Evolutionary conservation across 2,113 vertebrate genomes (phyloP), one percentile per base, ranked within the genome.

Genomic region (Trichechus manatus): DNA sequence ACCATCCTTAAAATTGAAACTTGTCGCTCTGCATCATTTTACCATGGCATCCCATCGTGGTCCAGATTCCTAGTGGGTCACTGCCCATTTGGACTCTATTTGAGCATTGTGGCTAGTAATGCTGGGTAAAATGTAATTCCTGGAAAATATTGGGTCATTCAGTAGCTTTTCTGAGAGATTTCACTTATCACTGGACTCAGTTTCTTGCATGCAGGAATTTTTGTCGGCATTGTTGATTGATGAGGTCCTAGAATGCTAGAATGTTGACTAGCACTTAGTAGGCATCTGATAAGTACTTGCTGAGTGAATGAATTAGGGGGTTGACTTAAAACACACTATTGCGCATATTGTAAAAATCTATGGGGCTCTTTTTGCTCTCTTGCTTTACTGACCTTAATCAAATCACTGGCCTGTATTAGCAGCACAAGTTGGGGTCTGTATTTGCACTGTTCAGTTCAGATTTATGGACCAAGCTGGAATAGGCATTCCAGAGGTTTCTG

Each of bases 401-500:
- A 87, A 88, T 89, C 11, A 6, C 81, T 70, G 72, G n/a, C 70
- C 22, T 93, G 59, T 79, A 74, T 86, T 94, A 44, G 44, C 68
- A 96, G 91, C 42, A 85, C 81, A 59, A 39, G 96, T 87, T 79
- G 74, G 94, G 11, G 4, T 80, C 33, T 81, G 9, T 77, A 9
- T 95, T 96, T 96, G 50, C 88, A 59, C 44, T 39, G 64, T 94
- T 93, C 44, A 0, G 77, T 61, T 85, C 42, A 91, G 83, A 68
- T 89, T 96, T 97, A 97, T 97, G 87, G 17, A 78, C 68, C 64
- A 44, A 97, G 63, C 39, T 90, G 64, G 74, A n/a, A 47, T 92
- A 84, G 95, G 78, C 87, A 96, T 95, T 97, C 90, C 29, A 93
- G 79, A 53, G 91, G 66, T 84, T 96, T 96, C 92, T 94, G 8